Evolutionary conservation across 2,888 invertebrate species (phyloP).

Genomic region (Exocentrus adspersus): DNA sequence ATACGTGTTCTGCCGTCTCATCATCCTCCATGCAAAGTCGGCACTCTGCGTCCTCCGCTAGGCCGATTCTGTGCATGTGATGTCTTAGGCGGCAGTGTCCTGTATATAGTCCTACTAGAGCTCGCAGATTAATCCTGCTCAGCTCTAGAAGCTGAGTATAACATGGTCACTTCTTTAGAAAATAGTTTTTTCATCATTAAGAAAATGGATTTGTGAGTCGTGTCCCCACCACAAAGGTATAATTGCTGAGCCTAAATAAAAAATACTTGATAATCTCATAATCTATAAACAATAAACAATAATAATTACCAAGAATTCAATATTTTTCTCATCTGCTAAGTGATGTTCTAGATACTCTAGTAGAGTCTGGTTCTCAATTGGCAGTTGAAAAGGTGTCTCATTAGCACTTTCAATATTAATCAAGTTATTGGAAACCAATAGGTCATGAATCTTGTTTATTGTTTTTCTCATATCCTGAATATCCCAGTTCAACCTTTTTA

Average conservation of each 20-base stretch:
- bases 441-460: constrained; percentile 2
- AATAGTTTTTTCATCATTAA: constrained; percentile 16
- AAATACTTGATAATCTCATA: constrained; percentile 4
- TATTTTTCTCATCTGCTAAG: constrained; percentile 9
- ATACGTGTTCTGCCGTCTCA: no score
- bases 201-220: constrained; percentile 13
- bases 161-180: constrained; percentile 10
- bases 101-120: no score
- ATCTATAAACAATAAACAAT: neutral
- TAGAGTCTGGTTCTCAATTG: constrained; percentile 13
- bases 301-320: constrained; percentile 4
- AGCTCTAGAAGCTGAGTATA: no score
- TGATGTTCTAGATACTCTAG: constrained; percentile 12
- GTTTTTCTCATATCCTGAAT: constrained; percentile 12
- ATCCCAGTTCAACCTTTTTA: constrained; percentile 14
- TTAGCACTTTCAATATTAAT: constrained; percentile 9
- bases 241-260: no score
- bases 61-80: no score
- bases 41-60: no score
- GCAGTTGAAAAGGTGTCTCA: constrained; percentile 9
- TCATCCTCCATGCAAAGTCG: no score
- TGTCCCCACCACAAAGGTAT: no score
- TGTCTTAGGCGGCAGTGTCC: no score
- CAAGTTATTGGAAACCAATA: constrained; percentile 6
- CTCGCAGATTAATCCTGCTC: no score